Percentiles rank a stretch among this genome's conserved stretches.
phyloP scores from a whole-genome alignment of 2,888 invertebrate genomes.

The Melieria crassipennis region DNA sequence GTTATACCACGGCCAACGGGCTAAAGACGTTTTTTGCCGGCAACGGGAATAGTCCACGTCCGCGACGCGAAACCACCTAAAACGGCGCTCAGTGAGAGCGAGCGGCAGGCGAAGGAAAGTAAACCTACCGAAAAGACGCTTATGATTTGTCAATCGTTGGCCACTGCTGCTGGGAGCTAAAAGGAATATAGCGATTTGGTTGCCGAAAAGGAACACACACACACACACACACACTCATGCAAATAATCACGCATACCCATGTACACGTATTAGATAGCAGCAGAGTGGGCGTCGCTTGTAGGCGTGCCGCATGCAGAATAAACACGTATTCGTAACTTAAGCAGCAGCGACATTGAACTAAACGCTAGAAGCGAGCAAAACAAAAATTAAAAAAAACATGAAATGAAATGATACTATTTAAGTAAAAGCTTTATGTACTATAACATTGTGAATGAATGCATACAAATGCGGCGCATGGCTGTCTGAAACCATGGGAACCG shows the following conservation, averaged over 20 bases:
- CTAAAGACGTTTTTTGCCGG: too few species aligned
- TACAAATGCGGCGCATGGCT: neutral
- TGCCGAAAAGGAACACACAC: too few species aligned
- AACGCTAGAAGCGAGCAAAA: neutral
- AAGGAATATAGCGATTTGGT: too few species aligned
- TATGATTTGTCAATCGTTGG: too few species aligned
- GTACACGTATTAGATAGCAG: neutral
- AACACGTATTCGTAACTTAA: neutral
- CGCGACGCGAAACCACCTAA: constrained; percentile 33
- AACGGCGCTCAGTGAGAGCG: neutral
- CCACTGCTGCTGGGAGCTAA: too few species aligned
- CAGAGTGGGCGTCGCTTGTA: constrained; percentile 11
- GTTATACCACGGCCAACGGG: too few species aligned
- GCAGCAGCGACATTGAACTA: neutral
- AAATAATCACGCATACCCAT: neutral
- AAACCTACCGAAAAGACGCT: too few species aligned
- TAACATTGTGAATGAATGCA: constrained; percentile 3
- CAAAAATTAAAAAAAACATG: neutral
- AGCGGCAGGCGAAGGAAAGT: too few species aligned
- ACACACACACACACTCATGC: neutral
- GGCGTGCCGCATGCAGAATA: constrained; percentile 11
- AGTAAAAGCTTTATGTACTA: constrained; percentile 20
- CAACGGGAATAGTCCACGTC: constrained; percentile 17
- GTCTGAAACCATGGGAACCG: neutral
- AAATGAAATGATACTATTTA: constrained; percentile 2